Conservation (phyloP, 2,797 vertebrate species). For the Chelidonichthys spinosus region DNA sequence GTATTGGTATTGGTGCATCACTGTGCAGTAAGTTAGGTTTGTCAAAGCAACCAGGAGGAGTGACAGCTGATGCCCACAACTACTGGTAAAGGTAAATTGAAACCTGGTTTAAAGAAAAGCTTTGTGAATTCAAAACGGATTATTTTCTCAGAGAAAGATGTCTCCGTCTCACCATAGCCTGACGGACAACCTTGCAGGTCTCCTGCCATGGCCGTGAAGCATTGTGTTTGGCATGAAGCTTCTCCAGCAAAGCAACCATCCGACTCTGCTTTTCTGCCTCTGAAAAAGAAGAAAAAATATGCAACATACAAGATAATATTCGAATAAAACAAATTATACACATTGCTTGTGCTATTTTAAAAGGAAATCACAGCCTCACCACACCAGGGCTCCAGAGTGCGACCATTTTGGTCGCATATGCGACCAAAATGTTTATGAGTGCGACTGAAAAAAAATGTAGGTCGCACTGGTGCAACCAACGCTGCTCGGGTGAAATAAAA, state of each 20-base stretch:
- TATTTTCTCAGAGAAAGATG: not conserved
- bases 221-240: conserved; percentile 94
- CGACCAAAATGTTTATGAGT: too few relatives aligned
- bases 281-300: conserved; percentile 64
- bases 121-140: conserved; percentile 8
- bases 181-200: conserved; percentile 95
- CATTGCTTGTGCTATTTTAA: not conserved
- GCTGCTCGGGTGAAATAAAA: too few relatives aligned
- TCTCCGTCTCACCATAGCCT: conserved; percentile 91
- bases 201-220: conserved; percentile 96
- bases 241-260: conserved; percentile 92
- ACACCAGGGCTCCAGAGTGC: too few relatives aligned
- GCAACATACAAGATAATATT: not conserved
- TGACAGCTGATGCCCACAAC: not conserved
- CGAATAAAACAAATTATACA: not conserved
- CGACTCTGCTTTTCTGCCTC: conserved; percentile 93
- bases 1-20: not conserved
- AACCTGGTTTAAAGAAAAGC: not conserved
- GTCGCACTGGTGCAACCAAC: too few relatives aligned
- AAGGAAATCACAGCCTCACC: not conserved
- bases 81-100: not conserved
- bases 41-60: conserved; percentile 3
- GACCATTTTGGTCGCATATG: too few relatives aligned
- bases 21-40: not conserved
- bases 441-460: too few relatives aligned